A percentile compares a stretch with the other conserved stretches of the same genome.
Evolutionary conservation across 1,140 invertebrate species (phyloP).

Genomic region (Cotesia typhae): DNA sequence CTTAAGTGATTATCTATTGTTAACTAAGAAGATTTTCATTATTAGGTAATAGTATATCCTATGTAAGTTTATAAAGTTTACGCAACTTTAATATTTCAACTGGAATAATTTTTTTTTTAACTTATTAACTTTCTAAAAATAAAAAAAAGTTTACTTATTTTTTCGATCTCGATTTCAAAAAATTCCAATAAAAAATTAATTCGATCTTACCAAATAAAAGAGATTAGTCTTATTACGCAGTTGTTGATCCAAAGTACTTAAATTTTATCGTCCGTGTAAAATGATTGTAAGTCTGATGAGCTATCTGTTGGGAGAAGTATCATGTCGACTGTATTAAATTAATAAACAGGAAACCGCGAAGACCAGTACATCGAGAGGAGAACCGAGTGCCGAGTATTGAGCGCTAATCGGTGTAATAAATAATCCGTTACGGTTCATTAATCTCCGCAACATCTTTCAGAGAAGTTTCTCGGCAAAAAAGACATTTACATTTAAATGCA

Average conservation of each 20-base stretch:
- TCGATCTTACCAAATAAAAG: neutral
- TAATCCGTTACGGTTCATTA: conserved; percentile 24
- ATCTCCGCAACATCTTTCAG: neutral
- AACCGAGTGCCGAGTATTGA: neutral
- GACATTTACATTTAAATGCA: neutral
- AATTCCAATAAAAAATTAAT: no score
- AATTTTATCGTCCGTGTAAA: conserved; percentile 35
- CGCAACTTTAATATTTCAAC: no score
- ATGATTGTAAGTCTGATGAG: conserved; percentile 7
- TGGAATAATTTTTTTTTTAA: no score
- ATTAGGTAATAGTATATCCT: no score
- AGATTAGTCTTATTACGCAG: neutral
- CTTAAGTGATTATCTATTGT: no score
- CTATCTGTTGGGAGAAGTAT: conserved; percentile 7
- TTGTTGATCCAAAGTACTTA: neutral
- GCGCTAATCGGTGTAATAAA: conserved; percentile 22
- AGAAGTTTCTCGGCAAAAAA: neutral
- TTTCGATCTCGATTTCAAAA: no score
- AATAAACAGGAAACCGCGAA: conserved; percentile 30
- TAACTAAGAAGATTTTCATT: no score
- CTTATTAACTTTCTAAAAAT: no score
- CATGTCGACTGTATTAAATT: neutral
- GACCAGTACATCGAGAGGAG: conserved; percentile 21
- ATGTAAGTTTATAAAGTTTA: no score
- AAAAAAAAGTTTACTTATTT: no score